Percentiles rank a stretch among this genome's conserved stretches.
Evolutionary conservation across 2,797 vertebrate species (phyloP).

Genomic region (Vireo griseus): DNA sequence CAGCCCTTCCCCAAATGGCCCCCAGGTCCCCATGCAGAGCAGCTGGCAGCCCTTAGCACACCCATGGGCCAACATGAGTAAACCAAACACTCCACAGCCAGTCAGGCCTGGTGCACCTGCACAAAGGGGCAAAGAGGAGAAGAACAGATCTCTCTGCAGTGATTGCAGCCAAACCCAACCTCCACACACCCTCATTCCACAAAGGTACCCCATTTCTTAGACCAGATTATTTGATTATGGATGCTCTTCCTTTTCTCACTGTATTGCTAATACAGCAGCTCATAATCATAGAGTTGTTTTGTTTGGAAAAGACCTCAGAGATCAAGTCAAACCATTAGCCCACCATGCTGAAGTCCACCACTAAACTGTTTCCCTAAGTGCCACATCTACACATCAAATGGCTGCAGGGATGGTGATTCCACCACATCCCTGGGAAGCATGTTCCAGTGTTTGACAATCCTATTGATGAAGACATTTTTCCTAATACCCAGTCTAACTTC

Average conservation of each 20-base stretch:
- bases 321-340: not conserved
- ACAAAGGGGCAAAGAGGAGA: not conserved
- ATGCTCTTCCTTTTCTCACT: not conserved
- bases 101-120: not conserved
- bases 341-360: not conserved
- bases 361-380: not conserved
- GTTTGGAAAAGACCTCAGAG: not conserved
- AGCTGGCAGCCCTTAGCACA: not conserved
- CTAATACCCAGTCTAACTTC: not conserved
- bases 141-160: not conserved
- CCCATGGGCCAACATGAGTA: rapidly evolving
- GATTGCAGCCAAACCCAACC: not conserved
- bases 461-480: not conserved
- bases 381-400: not conserved
- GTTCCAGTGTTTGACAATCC: not conserved
- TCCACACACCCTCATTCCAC: not conserved
- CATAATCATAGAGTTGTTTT: not conserved
- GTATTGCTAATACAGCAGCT: not conserved
- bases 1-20: rapidly evolving
- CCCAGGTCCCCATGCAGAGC: not conserved
- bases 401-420: not conserved
- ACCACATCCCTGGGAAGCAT: not conserved
- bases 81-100: rapidly evolving
- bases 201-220: not conserved
- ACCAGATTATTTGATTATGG: not conserved